Percentiles rank a stretch among this genome's conserved stretches.
Conservation (phyloP, 1,140 invertebrate genomes). For the Samia ricini region DNA sequence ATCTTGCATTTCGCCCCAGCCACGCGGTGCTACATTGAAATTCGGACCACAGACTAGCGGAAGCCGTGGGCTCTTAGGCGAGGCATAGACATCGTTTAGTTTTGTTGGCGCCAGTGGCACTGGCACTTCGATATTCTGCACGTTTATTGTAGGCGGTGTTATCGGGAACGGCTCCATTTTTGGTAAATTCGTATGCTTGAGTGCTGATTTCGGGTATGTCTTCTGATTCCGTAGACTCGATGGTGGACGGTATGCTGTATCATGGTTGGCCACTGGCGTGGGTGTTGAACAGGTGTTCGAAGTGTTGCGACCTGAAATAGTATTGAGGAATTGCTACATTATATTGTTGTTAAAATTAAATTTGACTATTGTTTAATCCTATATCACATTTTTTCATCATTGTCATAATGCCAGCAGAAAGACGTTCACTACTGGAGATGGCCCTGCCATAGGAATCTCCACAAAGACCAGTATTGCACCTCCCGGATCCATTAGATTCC, state of each 20-base stretch:
- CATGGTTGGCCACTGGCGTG: constrained; percentile 74
- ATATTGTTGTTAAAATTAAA: background rate
- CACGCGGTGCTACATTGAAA: constrained; percentile 89
- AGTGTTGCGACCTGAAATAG: constrained; percentile 74
- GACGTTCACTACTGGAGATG: too few relatives aligned
- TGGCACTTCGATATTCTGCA: constrained; percentile 61
- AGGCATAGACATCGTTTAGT: constrained; percentile 66
- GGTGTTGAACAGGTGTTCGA: constrained; percentile 68
- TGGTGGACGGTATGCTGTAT: constrained; percentile 72
- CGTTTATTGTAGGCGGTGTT: constrained; percentile 49
- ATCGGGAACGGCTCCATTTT: constrained; percentile 74
- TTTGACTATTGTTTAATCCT: too few relatives aligned
- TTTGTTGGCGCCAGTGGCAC: constrained; percentile 71
- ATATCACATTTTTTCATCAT: too few relatives aligned
- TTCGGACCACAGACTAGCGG: constrained; percentile 77
- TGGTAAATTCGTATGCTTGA: constrained; percentile 70
- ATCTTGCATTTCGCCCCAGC: constrained; percentile 83
- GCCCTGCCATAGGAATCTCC: too few relatives aligned
- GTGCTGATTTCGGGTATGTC: constrained; percentile 69
- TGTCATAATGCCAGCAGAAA: too few relatives aligned
- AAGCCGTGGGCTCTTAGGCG: constrained; percentile 58
- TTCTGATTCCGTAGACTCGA: constrained; percentile 69
- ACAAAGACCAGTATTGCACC: too few relatives aligned
- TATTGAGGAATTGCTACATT: background rate
- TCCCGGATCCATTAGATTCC: too few relatives aligned